phyloP scores from a whole-genome alignment of 1,140 invertebrate genomes.

The Pseudomyrmex gracilis region DNA sequence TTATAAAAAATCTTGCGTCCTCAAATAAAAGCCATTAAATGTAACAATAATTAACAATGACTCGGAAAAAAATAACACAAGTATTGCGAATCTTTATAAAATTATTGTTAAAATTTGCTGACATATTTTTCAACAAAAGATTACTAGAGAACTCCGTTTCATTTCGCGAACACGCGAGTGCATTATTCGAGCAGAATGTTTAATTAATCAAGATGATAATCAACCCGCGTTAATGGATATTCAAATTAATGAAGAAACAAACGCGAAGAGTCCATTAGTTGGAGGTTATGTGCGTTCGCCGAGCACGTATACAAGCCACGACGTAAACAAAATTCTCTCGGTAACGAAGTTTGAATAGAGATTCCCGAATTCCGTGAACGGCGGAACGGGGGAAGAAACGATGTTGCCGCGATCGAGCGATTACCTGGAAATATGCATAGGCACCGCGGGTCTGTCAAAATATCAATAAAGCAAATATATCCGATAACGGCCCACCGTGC shows the following conservation, averaged over 20 bases:
- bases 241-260: background rate
- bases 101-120: background rate
- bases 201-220: background rate
- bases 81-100: background rate
- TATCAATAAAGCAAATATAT: conserved; percentile 83
- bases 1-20: too few species aligned
- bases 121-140: background rate
- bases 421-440: conserved; percentile 84
- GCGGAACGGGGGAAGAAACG: background rate
- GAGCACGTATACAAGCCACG: conserved; percentile 65
- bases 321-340: conserved; percentile 79
- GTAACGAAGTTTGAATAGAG: background rate
- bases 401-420: background rate
- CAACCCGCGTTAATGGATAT: background rate
- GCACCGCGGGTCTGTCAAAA: conserved; percentile 81
- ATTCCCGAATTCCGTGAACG: background rate
- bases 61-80: background rate
- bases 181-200: background rate
- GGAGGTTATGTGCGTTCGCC: conserved; percentile 76
- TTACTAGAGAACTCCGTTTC: background rate
- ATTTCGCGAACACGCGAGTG: background rate
- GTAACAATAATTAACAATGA: background rate
- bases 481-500: conserved; percentile 72
- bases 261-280: conserved; percentile 29
- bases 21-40: too few species aligned